These are phyloP conservation scores for Drepanosiphum platanoidis DNA, from an alignment of 2,888 invertebrate genomes.

Conservation along the genomic window DNA sequence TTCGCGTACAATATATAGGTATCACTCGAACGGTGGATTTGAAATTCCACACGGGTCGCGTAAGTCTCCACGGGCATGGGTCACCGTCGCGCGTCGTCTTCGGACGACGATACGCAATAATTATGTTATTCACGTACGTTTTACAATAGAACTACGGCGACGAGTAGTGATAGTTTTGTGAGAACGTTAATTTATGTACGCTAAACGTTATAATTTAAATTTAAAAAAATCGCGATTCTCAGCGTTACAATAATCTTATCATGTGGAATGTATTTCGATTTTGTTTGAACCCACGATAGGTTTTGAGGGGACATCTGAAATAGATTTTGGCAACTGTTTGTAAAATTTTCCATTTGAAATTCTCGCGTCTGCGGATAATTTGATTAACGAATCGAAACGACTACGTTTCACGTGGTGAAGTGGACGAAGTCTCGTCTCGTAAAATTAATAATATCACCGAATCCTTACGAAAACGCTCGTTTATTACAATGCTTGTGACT, in stretches of 20 bases:
- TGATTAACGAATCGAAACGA: background rate
- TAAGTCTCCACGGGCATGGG: background rate
- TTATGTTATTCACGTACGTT: too few species aligned
- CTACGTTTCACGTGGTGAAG: background rate
- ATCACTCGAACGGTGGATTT: conserved; percentile 29
- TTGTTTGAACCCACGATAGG: too few species aligned
- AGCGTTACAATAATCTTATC: too few species aligned
- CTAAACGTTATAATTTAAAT: background rate
- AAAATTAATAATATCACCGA: background rate
- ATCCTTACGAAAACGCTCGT: background rate
- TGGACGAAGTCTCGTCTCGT: background rate
- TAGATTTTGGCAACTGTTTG: background rate
- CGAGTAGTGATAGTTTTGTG: background rate
- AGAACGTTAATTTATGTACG: conserved; percentile 9
- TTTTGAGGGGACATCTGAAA: too few species aligned
- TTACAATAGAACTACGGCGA: background rate
- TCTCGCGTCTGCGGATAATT: background rate
- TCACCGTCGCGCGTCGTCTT: background rate
- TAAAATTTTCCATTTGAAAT: too few species aligned
- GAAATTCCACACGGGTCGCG: conserved; percentile 6
- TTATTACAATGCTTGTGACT: background rate
- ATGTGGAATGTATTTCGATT: too few species aligned
- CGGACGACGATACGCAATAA: background rate
- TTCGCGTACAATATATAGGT: background rate
- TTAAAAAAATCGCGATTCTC: too few species aligned